phyloP scores from a whole-genome alignment of 1,140 invertebrate genomes.

The Drosophila jambulina region DNA sequence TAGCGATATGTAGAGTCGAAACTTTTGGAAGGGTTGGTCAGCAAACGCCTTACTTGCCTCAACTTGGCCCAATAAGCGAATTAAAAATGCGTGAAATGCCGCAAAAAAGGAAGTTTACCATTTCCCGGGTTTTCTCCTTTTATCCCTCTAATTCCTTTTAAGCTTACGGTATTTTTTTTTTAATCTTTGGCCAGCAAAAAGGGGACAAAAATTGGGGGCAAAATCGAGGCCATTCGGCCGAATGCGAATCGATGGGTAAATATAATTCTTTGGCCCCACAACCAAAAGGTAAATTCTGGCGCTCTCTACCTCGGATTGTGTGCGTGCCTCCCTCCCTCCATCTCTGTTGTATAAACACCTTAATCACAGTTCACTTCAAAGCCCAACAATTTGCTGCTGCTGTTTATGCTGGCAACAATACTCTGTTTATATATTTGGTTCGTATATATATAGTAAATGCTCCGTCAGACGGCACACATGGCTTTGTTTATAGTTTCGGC shows the following conservation, averaged over 20 bases:
- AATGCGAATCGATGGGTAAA: constrained; percentile 40
- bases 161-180: constrained; percentile 1
- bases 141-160: constrained; percentile 40
- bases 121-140: background rate
- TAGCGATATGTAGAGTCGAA: constrained; percentile 12
- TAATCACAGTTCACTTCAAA: constrained; percentile 62
- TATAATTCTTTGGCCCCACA: constrained; percentile 20
- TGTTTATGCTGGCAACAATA: constrained; percentile 29
- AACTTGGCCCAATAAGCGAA: constrained; percentile 20
- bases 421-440: constrained; percentile 52
- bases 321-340: constrained; percentile 1
- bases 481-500: constrained; percentile 35
- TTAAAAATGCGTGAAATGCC: constrained; percentile 43
- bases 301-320: background rate
- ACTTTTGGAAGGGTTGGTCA: constrained; percentile 14
- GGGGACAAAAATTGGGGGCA: constrained; percentile 26
- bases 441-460: constrained; percentile 15
- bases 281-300: constrained; percentile 1
- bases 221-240: constrained; percentile 26
- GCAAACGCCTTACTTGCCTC: background rate
- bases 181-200: constrained; percentile 20
- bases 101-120: constrained; percentile 26
- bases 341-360: constrained; percentile 53
- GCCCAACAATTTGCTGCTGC: constrained; percentile 40
- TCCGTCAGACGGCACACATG: constrained; percentile 24